Percentiles rank a stretch among this genome's conserved stretches.
These are phyloP conservation scores for Incurvaria masculella DNA, from an alignment of 2,888 invertebrate genomes.

Conservation along the genomic window DNA sequence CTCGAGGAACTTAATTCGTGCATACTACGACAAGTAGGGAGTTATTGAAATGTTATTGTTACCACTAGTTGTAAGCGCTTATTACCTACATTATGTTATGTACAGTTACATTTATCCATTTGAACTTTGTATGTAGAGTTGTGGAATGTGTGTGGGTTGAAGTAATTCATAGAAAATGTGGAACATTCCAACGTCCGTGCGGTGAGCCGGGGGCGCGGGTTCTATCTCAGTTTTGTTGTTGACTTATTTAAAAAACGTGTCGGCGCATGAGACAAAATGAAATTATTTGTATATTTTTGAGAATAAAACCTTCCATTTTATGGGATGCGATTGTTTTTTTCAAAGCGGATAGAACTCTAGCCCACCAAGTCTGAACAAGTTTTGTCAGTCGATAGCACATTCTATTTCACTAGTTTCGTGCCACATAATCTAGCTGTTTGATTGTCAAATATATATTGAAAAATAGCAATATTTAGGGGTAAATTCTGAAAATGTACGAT, in stretches of 20 bases:
- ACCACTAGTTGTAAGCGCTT: constrained; percentile 54
- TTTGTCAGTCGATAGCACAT: neutral
- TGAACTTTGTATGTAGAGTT: neutral
- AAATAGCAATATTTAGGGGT: neutral
- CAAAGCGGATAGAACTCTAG: neutral
- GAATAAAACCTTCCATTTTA: neutral
- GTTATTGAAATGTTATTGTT: constrained; percentile 43
- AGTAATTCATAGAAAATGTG: neutral
- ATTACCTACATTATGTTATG: neutral
- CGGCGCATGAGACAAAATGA: too few species aligned
- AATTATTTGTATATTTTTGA: too few species aligned
- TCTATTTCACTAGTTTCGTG: too few species aligned
- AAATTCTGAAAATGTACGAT: too few species aligned
- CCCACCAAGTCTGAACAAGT: neutral
- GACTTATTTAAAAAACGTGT: neutral
- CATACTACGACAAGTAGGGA: neutral
- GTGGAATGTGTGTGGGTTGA: neutral
- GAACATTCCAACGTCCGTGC: neutral
- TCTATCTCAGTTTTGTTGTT: neutral
- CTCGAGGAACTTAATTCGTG: neutral
- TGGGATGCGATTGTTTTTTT: neutral
- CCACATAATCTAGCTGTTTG: too few species aligned
- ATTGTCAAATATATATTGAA: neutral
- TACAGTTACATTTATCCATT: neutral
- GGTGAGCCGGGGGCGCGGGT: neutral